phyloP scores from a whole-genome alignment of 2,888 invertebrate genomes.

The Pammene aurita region DNA sequence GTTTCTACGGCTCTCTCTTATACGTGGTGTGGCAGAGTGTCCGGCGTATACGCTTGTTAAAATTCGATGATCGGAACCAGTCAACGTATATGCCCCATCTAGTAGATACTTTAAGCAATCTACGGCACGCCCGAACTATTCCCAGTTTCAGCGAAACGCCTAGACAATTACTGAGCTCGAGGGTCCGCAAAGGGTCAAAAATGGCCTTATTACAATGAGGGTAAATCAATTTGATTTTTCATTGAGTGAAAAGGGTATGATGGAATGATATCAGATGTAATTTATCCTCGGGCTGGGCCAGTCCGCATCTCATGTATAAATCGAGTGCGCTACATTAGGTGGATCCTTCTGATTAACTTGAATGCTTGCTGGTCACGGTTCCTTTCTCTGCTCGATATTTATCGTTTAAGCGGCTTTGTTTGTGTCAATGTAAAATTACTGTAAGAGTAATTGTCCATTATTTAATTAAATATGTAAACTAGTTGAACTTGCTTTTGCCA shows the following conservation, averaged over 20 bases:
- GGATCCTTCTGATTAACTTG: constrained; percentile 9
- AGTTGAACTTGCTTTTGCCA: too few species aligned
- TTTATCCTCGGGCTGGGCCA: constrained; percentile 26
- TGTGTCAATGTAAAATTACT: too few species aligned
- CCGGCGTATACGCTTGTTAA: too few species aligned
- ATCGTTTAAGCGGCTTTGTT: neutral
- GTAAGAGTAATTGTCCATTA: too few species aligned
- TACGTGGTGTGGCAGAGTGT: too few species aligned
- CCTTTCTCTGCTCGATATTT: neutral
- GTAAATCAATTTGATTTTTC: constrained; percentile 41
- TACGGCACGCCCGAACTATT: neutral
- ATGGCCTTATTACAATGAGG: constrained; percentile 39
- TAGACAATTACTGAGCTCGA: constrained; percentile 17
- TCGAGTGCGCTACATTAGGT: constrained; percentile 28
- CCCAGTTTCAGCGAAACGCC: constrained; percentile 19
- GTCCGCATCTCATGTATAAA: constrained; percentile 39
- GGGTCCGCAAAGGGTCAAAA: constrained; percentile 25
- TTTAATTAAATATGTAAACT: too few species aligned
- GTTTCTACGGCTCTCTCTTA: too few species aligned
- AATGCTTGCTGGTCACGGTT: neutral
- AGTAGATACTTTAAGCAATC: too few species aligned
- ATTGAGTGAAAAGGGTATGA: constrained; percentile 40
- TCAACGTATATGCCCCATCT: too few species aligned
- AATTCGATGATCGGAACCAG: too few species aligned
- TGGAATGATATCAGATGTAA: constrained; percentile 39